Evolutionary conservation across 2,113 vertebrate genomes (phyloP).

Genomic region (Crotalus viridis): DNA sequence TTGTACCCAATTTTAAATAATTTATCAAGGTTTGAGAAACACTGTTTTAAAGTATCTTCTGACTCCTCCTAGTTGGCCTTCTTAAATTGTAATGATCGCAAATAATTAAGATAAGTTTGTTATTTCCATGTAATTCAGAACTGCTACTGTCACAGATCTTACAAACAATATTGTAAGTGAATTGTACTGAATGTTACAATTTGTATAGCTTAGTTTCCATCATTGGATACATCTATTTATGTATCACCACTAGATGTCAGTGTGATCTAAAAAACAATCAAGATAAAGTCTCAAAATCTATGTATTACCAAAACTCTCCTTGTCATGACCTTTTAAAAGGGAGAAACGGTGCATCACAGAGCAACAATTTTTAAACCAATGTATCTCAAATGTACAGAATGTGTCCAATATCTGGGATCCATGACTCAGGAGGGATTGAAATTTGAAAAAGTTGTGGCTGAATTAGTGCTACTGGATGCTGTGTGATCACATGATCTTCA

Average conservation of each 20-base stretch:
- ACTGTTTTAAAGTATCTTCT: neutral
- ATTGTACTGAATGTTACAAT: neutral
- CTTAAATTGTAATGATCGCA: neutral
- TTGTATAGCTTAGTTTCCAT: neutral
- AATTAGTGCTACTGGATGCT: neutral
- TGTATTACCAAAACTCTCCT: neutral
- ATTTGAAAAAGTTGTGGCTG: neutral
- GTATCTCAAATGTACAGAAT: neutral
- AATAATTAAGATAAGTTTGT: neutral
- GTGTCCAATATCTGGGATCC: neutral
- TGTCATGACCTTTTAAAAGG: neutral
- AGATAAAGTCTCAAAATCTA: neutral
- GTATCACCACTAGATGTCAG: constrained; percentile 61
- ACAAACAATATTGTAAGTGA: neutral
- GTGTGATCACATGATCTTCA: neutral
- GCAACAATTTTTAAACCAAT: neutral
- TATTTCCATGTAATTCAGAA: neutral
- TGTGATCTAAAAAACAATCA: constrained; percentile 47
- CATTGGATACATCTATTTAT: rapidly evolving
- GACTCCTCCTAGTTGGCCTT: neutral
- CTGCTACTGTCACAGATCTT: neutral
- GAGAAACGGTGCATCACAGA: neutral
- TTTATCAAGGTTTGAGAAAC: neutral
- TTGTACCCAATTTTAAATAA: neutral
- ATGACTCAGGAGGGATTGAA: neutral